These are phyloP conservation scores for Micrastur ruficollis DNA, from an alignment of 2,797 vertebrate species.

Conservation along the genomic window DNA sequence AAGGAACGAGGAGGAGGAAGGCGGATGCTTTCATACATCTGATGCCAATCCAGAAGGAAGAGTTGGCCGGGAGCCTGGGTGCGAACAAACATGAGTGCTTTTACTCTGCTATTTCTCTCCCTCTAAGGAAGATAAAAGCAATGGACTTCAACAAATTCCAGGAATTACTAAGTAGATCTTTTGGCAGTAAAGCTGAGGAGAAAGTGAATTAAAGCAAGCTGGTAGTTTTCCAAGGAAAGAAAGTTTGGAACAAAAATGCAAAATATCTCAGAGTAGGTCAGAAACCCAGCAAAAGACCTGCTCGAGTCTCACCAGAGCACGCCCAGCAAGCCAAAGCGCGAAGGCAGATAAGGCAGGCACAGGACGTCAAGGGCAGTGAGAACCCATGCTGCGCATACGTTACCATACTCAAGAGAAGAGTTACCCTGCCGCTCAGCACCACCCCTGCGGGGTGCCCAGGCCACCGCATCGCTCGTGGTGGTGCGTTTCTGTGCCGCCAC, in stretches of 20 bases:
- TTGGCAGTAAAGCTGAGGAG: neutral
- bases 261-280: rapidly evolving
- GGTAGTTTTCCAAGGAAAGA: neutral
- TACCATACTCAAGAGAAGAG: neutral
- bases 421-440: neutral
- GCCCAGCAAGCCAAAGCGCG: neutral
- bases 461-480: rapidly evolving
- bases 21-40: neutral
- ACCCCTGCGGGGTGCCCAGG: neutral
- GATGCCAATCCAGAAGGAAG: neutral
- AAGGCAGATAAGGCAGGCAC: neutral
- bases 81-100: rapidly evolving
- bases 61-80: neutral
- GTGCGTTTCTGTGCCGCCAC: neutral
- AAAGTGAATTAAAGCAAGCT: neutral
- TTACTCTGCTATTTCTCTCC: neutral
- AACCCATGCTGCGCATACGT: too few species aligned
- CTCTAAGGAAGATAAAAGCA: neutral
- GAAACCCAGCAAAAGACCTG: neutral
- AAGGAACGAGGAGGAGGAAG: neutral
- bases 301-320: rapidly evolving
- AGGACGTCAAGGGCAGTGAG: too few species aligned
- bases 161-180: neutral
- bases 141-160: neutral
- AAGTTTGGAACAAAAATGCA: neutral